Evolutionary conservation across 1,140 invertebrate species (phyloP).

Genomic region (Saccostrea echinata): DNA sequence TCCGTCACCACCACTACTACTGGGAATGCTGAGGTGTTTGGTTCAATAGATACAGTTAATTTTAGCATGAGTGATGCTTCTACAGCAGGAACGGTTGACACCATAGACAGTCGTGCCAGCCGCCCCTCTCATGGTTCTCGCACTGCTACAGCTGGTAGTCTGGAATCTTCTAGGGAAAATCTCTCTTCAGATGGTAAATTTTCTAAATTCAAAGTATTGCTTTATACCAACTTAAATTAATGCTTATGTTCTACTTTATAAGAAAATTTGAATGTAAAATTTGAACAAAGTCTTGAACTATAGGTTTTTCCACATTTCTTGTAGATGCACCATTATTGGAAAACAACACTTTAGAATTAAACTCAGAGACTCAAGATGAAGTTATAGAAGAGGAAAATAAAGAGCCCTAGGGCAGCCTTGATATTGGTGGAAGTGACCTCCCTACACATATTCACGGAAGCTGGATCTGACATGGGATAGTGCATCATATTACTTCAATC

Average conservation of each 20-base stretch:
- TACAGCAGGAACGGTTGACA: slow-evolving; percentile 74
- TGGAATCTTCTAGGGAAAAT: slow-evolving; percentile 63
- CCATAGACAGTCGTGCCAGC: slow-evolving; percentile 73
- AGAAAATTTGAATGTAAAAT: no score
- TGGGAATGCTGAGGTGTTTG: slow-evolving; percentile 75
- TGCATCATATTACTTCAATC: background rate
- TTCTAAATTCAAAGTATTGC: background rate
- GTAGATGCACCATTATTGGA: slow-evolving; percentile 30
- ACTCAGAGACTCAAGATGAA: slow-evolving; percentile 36
- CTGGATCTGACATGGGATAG: background rate
- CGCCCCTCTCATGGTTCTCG: slow-evolving; percentile 74
- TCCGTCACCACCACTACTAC: slow-evolving; percentile 75
- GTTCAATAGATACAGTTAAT: slow-evolving; percentile 78
- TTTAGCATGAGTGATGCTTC: slow-evolving; percentile 77
- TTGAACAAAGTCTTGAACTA: background rate
- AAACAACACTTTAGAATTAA: slow-evolving; percentile 26
- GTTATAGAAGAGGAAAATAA: slow-evolving; percentile 33
- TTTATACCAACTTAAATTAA: no score
- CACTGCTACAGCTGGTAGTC: slow-evolving; percentile 74
- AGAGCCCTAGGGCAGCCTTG: background rate
- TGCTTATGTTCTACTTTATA: no score
- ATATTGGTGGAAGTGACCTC: background rate
- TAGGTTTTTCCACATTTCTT: background rate
- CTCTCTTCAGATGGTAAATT: slow-evolving; percentile 17
- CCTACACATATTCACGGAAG: background rate